These are phyloP conservation scores for Panagrolaimus sp. DNA, from an alignment of 1,140 invertebrate species.

Conservation along the genomic window DNA sequence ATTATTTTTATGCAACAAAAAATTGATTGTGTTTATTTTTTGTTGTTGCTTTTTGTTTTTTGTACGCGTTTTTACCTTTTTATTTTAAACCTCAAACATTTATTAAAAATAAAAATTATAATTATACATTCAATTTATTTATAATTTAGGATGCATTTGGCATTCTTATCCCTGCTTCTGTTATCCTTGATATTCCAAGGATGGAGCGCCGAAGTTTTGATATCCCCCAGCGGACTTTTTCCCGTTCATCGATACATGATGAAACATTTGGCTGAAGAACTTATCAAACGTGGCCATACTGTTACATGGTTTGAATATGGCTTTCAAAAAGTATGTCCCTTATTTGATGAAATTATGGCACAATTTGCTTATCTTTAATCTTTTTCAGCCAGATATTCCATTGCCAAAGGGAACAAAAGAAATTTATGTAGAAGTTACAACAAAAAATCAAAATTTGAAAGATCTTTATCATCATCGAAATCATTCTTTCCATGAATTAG, in stretches of 20 bases:
- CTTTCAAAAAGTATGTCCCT: conserved; percentile 32
- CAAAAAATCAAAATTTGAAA: conserved; percentile 25
- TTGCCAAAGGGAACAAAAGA: conserved; percentile 45
- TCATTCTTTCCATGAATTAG: conserved; percentile 32
- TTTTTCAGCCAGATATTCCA: conserved; percentile 35
- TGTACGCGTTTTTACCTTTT: too few species aligned
- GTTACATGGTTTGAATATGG: conserved; percentile 59
- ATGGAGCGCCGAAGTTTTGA: conserved; percentile 35
- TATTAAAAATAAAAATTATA: too few species aligned
- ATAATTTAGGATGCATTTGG: too few species aligned
- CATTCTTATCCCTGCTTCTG: conserved; percentile 63
- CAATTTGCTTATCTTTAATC: conserved; percentile 3
- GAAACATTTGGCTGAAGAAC: conserved; percentile 47
- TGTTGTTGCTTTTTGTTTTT: too few species aligned
- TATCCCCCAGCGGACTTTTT: conserved; percentile 42
- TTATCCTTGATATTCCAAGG: neutral
- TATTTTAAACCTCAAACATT: too few species aligned
- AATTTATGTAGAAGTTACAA: conserved; percentile 45
- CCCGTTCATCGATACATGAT: conserved; percentile 53
- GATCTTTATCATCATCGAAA: conserved; percentile 46
- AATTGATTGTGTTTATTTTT: too few species aligned
- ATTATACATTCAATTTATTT: too few species aligned
- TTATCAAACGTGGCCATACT: conserved; percentile 47
- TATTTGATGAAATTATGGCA: neutral
- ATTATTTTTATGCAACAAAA: too few species aligned